Evolutionary conservation across 2,888 invertebrate species (phyloP).

Genomic region (Nipponacmea schrenckii): DNA sequence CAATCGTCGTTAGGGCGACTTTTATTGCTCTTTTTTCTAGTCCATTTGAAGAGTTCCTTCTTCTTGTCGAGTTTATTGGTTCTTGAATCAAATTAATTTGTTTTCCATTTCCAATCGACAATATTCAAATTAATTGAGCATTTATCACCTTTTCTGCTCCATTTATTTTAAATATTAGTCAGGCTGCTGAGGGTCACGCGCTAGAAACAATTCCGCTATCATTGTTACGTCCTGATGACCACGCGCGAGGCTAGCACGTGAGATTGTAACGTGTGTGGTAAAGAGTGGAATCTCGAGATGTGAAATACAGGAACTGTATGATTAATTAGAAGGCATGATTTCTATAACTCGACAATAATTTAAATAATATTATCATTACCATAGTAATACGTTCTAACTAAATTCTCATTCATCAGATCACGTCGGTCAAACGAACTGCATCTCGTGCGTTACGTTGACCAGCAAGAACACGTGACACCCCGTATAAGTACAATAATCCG

Average conservation of each 20-base stretch:
- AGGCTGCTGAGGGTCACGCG: neutral
- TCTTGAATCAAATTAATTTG: too few relatives aligned
- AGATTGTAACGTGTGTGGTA: neutral
- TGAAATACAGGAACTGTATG: too few relatives aligned
- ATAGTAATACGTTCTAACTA: neutral
- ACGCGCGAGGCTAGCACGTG: neutral
- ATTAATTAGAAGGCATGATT: too few relatives aligned
- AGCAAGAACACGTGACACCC: neutral
- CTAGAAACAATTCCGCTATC: neutral
- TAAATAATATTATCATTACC: conserved; percentile 3
- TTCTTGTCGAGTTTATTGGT: too few relatives aligned
- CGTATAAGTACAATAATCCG: neutral
- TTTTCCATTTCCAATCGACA: too few relatives aligned
- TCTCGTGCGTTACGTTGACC: neutral
- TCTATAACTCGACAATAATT: neutral
- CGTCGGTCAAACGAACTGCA: neutral
- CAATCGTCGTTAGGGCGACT: too few relatives aligned
- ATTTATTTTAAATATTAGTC: neutral
- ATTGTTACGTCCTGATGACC: conserved; percentile 1
- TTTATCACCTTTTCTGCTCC: neutral
- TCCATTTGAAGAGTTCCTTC: too few relatives aligned
- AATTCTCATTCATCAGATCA: too few relatives aligned
- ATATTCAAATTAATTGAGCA: neutral
- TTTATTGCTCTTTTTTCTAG: too few relatives aligned
- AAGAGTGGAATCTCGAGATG: neutral